Evolutionary conservation across 2,888 invertebrate species (phyloP).

Genomic region (Chouioia cunea): DNA sequence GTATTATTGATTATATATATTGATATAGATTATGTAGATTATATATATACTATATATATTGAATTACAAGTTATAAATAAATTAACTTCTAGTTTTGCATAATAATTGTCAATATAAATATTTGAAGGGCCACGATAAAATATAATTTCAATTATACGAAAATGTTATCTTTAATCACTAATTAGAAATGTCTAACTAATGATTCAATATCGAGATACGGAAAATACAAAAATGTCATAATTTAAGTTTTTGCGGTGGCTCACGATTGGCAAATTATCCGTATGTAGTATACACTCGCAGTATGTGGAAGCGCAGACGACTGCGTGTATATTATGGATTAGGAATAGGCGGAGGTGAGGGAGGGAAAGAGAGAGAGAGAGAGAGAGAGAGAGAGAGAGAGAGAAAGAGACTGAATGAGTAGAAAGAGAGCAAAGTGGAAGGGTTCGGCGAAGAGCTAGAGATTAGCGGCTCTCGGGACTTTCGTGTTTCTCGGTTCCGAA

Average conservation of each 20-base stretch:
- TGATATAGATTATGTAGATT: too few relatives aligned
- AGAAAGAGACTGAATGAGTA: too few relatives aligned
- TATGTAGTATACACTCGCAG: not conserved
- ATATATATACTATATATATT: too few relatives aligned
- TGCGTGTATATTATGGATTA: constrained; percentile 30
- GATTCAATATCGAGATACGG: not conserved
- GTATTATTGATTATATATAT: too few relatives aligned
- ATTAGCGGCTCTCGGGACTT: constrained; percentile 61
- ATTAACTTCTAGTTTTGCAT: too few relatives aligned
- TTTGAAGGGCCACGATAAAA: too few relatives aligned
- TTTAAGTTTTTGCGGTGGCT: not conserved
- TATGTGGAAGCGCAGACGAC: not conserved
- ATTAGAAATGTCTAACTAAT: too few relatives aligned
- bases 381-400: constrained; percentile 24
- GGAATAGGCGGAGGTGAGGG: constrained; percentile 8
- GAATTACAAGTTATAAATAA: too few relatives aligned
- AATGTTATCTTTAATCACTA: too few relatives aligned
- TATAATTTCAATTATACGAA: too few relatives aligned
- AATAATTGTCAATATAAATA: too few relatives aligned
- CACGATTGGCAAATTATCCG: constrained; percentile 18
- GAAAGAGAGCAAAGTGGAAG: constrained; percentile 56
- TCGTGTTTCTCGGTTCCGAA: constrained; percentile 65
- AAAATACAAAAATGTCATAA: not conserved
- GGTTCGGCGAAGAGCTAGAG: constrained; percentile 61
- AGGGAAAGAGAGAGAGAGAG: not conserved